These are phyloP conservation scores for Brachionus rubens DNA, from an alignment of 1,140 invertebrate genomes.

Conservation along the genomic window DNA sequence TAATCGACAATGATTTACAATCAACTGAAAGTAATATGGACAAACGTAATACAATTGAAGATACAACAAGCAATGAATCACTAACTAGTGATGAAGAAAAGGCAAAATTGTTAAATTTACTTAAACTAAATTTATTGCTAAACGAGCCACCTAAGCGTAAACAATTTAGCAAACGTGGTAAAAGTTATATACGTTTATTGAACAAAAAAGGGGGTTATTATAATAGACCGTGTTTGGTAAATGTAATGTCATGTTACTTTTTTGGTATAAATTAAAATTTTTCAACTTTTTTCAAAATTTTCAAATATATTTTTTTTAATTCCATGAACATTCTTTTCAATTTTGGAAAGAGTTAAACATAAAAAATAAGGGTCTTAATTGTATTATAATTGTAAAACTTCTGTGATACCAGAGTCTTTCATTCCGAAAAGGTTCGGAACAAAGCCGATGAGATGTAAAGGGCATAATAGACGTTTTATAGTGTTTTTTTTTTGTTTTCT, in stretches of 20 bases:
- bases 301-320: no score
- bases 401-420: no score
- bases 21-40: no score
- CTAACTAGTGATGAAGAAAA: neutral
- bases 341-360: no score
- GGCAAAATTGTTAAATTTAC: neutral
- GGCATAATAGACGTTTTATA: no score
- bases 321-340: no score
- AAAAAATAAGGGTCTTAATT: no score
- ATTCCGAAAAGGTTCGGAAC: no score
- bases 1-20: no score
- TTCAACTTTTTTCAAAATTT: neutral
- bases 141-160: neutral
- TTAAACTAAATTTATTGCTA: neutral
- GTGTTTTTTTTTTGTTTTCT: no score
- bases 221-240: slow-evolving; percentile 32
- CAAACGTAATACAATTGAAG: neutral
- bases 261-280: slow-evolving; percentile 29
- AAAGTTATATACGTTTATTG: slow-evolving; percentile 26
- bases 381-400: no score
- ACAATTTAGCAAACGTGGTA: slow-evolving; percentile 22
- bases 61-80: neutral
- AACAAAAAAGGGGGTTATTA: slow-evolving; percentile 44
- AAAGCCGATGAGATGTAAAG: no score
- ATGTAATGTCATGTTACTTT: slow-evolving; percentile 45